These are phyloP conservation scores for Chelon labrosus DNA, from an alignment of 2,797 vertebrate genomes.

Conservation along the genomic window DNA sequence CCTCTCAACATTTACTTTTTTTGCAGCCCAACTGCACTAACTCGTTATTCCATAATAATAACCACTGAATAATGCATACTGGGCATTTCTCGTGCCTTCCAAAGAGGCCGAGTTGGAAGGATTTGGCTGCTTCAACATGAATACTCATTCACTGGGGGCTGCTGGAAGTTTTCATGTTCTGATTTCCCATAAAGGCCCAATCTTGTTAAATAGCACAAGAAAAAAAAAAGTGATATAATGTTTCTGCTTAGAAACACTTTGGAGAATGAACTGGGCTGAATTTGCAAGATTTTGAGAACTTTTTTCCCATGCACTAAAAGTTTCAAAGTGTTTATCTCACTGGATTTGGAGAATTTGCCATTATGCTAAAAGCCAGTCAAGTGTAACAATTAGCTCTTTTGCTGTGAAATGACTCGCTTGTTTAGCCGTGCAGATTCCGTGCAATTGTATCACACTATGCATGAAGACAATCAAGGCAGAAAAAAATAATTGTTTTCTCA, in stretches of 20 bases:
- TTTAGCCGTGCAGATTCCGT: constrained; percentile 15
- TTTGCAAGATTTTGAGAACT: constrained; percentile 12
- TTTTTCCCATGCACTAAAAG: constrained; percentile 14
- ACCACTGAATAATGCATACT: constrained; percentile 52
- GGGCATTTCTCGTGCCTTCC: constrained; percentile 12
- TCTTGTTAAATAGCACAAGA: constrained; percentile 39
- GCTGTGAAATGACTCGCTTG: constrained; percentile 38
- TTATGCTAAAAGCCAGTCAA: constrained; percentile 41
- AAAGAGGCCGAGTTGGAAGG: constrained; percentile 24
- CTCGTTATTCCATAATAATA: constrained; percentile 46
- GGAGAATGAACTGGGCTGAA: constrained; percentile 24
- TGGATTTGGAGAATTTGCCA: constrained; percentile 31
- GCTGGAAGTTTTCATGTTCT: constrained; percentile 40
- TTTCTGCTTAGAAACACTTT: constrained; percentile 39
- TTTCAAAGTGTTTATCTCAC: constrained; percentile 33
- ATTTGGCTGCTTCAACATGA: constrained; percentile 53
- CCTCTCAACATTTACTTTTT: constrained; percentile 28
- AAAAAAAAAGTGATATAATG: constrained; percentile 21
- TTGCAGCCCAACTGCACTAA: constrained; percentile 28
- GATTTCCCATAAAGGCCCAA: constrained; percentile 48
- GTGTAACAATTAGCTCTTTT: constrained; percentile 38
- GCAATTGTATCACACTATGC: constrained; percentile 24
- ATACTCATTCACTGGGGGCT: constrained; percentile 46
- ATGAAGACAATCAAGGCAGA: constrained; percentile 35
- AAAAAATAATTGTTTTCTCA: constrained; percentile 29